Evolutionary conservation across 2,888 invertebrate genomes (phyloP).

Genomic region (Drosophila greeni): DNA sequence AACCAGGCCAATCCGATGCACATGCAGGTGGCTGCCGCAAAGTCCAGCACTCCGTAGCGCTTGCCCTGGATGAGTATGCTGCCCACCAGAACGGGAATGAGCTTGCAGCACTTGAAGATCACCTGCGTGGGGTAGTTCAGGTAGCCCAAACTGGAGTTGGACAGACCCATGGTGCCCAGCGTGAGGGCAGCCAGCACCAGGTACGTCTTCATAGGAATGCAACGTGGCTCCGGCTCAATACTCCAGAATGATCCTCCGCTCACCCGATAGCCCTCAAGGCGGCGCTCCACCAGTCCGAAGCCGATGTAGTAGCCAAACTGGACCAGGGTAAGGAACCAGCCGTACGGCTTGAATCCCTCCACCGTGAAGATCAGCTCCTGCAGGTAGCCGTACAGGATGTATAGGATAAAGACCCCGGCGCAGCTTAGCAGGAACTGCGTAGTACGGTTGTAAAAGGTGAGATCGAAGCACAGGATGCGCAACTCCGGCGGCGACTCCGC

Average conservation of each 20-base stretch:
- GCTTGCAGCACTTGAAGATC: conserved; percentile 98
- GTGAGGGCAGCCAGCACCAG: conserved; percentile 90
- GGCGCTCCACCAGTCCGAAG: conserved; percentile 87
- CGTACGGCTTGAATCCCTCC: conserved; percentile 92
- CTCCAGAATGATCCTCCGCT: conserved; percentile 41
- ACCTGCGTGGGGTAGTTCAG: conserved; percentile 98
- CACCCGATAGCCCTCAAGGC: conserved; percentile 79
- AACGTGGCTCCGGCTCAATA: conserved; percentile 81
- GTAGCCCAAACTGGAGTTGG: conserved; percentile 95
- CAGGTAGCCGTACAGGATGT: conserved; percentile 93
- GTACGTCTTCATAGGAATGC: conserved; percentile 91
- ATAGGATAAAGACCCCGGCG: conserved; percentile 90
- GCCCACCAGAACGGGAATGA: conserved; percentile 96
- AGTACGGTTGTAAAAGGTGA: conserved; percentile 82
- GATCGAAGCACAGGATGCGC: conserved; percentile 86
- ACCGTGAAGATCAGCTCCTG: conserved; percentile 94
- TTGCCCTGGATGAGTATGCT: conserved; percentile 95
- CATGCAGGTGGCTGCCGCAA: conserved; percentile 91
- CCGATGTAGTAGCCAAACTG: conserved; percentile 92
- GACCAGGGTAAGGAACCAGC: conserved; percentile 94
- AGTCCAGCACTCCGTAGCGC: conserved; percentile 89
- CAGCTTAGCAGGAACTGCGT: conserved; percentile 88
- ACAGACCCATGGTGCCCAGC: conserved; percentile 96
- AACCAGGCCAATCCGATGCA: conserved; percentile 93
- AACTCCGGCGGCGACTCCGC: conserved; percentile 77